Percentiles rank a stretch among this genome's conserved stretches.
Conservation (phyloP, 2,113 vertebrate species). For the Electrona antarctica region DNA sequence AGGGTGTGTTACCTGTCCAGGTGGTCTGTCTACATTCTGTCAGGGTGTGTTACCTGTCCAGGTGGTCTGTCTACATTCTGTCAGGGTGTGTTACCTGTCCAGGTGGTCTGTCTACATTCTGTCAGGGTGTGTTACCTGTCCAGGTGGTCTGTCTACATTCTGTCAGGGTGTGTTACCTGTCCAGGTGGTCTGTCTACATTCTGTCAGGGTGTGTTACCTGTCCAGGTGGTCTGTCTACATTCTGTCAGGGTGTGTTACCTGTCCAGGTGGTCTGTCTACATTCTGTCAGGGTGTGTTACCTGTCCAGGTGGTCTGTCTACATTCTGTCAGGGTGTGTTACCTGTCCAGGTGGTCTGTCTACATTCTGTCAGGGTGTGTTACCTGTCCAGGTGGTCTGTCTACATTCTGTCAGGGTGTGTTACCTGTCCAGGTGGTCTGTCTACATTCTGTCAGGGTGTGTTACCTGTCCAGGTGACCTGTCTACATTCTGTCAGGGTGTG, state of each 20-base stretch:
- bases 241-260: no score
- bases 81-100: slow-evolving; percentile 66
- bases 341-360: slow-evolving; percentile 77
- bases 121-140: no score
- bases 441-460: no score
- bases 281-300: no score
- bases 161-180: no score
- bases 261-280: slow-evolving; percentile 78
- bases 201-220: no score
- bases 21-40: slow-evolving; percentile 87
- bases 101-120: slow-evolving; percentile 85
- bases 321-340: no score
- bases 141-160: slow-evolving; percentile 83
- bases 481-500: no score
- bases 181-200: slow-evolving; percentile 83
- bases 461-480: slow-evolving; percentile 70
- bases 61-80: slow-evolving; percentile 86
- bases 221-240: slow-evolving; percentile 81
- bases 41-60: slow-evolving; percentile 64
- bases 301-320: slow-evolving; percentile 76
- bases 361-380: no score
- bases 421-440: slow-evolving; percentile 71
- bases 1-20: slow-evolving; percentile 62
- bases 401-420: no score
- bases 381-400: slow-evolving; percentile 75